These are phyloP conservation scores for Onychostoma macrolepis DNA, from an alignment of 2,113 vertebrate genomes.

Conservation along the genomic window DNA sequence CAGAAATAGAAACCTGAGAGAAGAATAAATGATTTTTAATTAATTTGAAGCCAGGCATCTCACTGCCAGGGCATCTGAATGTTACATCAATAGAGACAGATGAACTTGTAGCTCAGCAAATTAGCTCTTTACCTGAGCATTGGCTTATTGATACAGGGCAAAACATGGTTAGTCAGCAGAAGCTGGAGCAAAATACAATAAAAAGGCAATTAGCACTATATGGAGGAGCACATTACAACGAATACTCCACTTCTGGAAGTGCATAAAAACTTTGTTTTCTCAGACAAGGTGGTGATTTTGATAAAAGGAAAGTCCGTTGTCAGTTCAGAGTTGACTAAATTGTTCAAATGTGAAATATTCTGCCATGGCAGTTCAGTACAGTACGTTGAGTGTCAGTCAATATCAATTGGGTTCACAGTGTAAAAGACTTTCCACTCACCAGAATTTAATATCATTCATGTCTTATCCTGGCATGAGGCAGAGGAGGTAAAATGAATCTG, in stretches of 20 bases:
- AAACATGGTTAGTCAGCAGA: constrained; percentile 52
- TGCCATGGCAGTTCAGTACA: background rate
- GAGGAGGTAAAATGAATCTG: constrained; percentile 58
- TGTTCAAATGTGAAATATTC: constrained; percentile 21
- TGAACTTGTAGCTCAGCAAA: constrained; percentile 59
- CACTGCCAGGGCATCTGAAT: constrained; percentile 34
- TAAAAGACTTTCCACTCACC: constrained; percentile 25
- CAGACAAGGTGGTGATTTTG: background rate
- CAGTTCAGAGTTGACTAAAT: constrained; percentile 15
- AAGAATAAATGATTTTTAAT: constrained; percentile 46
- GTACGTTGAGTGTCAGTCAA: constrained; percentile 13
- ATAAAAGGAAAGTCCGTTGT: background rate
- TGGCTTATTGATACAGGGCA: constrained; percentile 53
- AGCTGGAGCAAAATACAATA: constrained; percentile 44
- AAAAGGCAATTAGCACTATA: constrained; percentile 45
- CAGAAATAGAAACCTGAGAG: constrained; percentile 2
- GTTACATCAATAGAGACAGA: constrained; percentile 54
- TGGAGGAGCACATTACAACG: background rate
- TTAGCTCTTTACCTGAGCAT: constrained; percentile 54
- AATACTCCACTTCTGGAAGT: background rate
- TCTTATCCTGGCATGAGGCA: constrained; percentile 30
- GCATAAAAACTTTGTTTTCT: background rate
- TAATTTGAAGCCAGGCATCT: constrained; percentile 45
- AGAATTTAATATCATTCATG: constrained; percentile 35
- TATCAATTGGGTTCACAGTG: constrained; percentile 7